These are phyloP conservation scores for Drosophila acutilabella DNA, from an alignment of 2,888 invertebrate genomes.

Conservation along the genomic window DNA sequence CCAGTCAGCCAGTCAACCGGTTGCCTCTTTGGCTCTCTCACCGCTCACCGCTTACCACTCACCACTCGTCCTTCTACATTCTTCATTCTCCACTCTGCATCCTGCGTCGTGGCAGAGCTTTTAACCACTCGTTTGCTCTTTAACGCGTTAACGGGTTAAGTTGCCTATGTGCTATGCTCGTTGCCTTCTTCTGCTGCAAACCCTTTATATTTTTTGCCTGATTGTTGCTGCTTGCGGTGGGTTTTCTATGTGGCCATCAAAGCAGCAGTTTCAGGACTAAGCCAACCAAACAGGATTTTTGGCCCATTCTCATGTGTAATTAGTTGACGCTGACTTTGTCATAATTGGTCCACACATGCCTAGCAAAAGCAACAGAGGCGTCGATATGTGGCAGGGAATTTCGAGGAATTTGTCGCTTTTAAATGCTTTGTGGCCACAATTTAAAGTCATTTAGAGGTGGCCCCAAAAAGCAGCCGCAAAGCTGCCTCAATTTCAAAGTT, in stretches of 20 bases:
- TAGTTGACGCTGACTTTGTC: conserved; percentile 59
- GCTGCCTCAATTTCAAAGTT: conserved; percentile 27
- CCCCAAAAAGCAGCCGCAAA: conserved; percentile 38
- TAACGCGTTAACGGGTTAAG: conserved; percentile 81
- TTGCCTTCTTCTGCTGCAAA: background rate
- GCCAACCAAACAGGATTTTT: conserved; percentile 30
- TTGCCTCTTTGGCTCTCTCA: conserved; percentile 13
- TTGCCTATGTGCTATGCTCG: conserved; percentile 64
- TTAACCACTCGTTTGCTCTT: conserved; percentile 79
- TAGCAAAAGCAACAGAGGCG: background rate
- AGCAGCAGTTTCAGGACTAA: conserved; percentile 34
- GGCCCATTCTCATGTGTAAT: conserved; percentile 46
- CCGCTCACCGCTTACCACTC: background rate
- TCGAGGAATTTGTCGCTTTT: conserved; percentile 28
- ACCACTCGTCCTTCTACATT: background rate
- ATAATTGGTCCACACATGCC: conserved; percentile 44
- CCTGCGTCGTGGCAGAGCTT: conserved; percentile 53
- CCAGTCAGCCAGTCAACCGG: conserved; percentile 58
- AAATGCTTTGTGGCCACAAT: conserved; percentile 59
- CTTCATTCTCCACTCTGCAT: background rate
- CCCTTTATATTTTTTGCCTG: background rate
- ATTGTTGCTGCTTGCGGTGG: conserved; percentile 40
- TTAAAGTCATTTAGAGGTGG: conserved; percentile 66
- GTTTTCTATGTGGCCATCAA: conserved; percentile 51
- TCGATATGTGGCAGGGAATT: background rate